Conservation (phyloP, 2,888 invertebrate species). For the Trichogramma evanescens region DNA sequence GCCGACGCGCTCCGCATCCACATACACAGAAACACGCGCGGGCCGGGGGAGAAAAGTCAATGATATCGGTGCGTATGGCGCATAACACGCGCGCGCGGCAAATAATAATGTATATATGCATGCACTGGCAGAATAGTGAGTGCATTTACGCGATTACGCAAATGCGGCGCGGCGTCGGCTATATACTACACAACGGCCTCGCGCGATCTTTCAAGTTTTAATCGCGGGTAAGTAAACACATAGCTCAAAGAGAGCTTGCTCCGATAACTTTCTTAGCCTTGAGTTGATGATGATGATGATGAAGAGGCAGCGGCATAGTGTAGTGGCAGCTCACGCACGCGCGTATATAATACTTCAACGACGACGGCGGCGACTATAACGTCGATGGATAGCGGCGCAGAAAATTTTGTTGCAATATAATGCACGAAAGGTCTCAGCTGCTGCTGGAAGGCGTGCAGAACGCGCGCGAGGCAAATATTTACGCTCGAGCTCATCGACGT, state of each 20-base stretch:
- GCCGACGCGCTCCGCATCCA: no score
- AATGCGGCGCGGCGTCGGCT: background rate
- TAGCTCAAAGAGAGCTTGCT: slow-evolving; percentile 26
- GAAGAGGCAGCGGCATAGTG: background rate
- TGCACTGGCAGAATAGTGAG: background rate
- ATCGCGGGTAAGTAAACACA: slow-evolving; percentile 37
- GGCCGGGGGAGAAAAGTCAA: background rate
- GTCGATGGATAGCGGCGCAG: no score
- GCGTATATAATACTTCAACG: background rate
- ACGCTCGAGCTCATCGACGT: no score
- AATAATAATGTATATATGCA: background rate
- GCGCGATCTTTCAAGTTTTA: slow-evolving; percentile 37
- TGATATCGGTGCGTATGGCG: no score
- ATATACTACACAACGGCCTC: slow-evolving; percentile 18
- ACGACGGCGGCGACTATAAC: no score
- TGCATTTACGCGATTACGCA: slow-evolving; percentile 2
- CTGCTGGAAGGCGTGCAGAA: no score
- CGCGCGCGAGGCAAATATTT: no score
- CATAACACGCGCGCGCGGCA: no score
- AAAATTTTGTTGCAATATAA: no score
- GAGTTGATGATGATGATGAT: background rate
- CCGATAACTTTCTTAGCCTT: slow-evolving; percentile 16
- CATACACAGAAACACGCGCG: no score
- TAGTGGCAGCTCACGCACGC: background rate
- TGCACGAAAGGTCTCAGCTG: no score